Conservation (phyloP, 2,888 invertebrate genomes). For the Trissolcus japonicus region DNA sequence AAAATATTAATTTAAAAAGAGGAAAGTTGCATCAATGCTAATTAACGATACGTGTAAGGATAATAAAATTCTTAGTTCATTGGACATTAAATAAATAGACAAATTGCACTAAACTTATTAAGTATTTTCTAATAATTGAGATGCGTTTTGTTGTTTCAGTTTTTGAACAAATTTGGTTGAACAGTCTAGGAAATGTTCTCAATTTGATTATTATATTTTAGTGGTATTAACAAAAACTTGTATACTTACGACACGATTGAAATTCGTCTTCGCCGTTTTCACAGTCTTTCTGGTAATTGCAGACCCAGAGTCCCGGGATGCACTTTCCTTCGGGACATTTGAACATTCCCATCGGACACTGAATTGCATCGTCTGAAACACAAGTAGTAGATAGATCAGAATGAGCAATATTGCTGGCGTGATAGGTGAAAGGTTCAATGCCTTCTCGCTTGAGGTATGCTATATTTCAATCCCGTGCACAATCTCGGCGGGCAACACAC, state of each 20-base stretch:
- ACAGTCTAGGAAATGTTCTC: too few relatives aligned
- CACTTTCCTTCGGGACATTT: slow-evolving; percentile 91
- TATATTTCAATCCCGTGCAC: slow-evolving; percentile 49
- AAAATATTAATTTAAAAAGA: too few relatives aligned
- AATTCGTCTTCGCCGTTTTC: slow-evolving; percentile 94
- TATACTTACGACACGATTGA: slow-evolving; percentile 91
- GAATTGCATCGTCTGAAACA: slow-evolving; percentile 65
- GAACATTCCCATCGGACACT: slow-evolving; percentile 86
- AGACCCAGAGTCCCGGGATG: slow-evolving; percentile 90
- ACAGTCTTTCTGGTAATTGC: slow-evolving; percentile 96
- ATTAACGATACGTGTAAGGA: too few relatives aligned
- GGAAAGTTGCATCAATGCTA: too few relatives aligned
- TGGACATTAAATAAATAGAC: too few relatives aligned
- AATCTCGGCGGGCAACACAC: slow-evolving; percentile 43
- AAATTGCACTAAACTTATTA: too few relatives aligned
- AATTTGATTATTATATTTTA: not conserved
- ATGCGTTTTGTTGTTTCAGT: too few relatives aligned
- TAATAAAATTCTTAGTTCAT: too few relatives aligned
- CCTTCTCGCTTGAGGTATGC: slow-evolving; percentile 59
- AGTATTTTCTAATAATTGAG: too few relatives aligned
- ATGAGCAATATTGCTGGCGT: slow-evolving; percentile 67
- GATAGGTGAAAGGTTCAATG: slow-evolving; percentile 74
- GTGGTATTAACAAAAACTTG: not conserved
- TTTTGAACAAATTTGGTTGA: too few relatives aligned
- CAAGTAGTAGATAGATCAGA: slow-evolving; percentile 53